These are phyloP conservation scores for Azorinus chamasolen DNA, from an alignment of 2,888 invertebrate genomes.

Conservation along the genomic window DNA sequence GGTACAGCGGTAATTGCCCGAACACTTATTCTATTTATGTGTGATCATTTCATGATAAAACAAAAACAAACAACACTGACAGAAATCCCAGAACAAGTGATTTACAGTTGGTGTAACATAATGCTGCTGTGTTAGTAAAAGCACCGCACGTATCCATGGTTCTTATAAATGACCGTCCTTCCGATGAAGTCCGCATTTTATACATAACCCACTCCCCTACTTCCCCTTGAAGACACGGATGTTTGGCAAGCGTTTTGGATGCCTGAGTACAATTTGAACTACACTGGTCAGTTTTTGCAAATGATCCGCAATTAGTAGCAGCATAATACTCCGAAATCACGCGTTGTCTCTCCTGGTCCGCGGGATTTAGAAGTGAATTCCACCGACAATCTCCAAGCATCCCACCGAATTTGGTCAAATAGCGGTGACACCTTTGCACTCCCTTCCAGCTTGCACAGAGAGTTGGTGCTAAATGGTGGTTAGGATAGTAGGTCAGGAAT, in stretches of 20 bases:
- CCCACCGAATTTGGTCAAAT: conserved; percentile 59
- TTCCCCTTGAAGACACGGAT: conserved; percentile 67
- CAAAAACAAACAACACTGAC: too few species aligned
- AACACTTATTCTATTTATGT: too few species aligned
- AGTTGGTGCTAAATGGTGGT: conserved; percentile 46
- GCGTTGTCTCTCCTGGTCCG: conserved; percentile 18
- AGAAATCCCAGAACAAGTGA: too few species aligned
- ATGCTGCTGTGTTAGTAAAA: too few species aligned
- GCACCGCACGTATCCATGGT: too few species aligned
- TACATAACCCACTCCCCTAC: conserved; percentile 60
- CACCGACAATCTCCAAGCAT: conserved; percentile 60
- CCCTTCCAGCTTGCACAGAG: conserved; percentile 68
- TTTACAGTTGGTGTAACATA: too few species aligned
- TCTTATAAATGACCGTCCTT: too few species aligned
- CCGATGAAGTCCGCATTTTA: too few species aligned
- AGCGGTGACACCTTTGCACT: conserved; percentile 62
- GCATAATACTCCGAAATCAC: conserved; percentile 14
- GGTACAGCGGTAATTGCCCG: too few species aligned
- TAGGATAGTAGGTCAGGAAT: conserved; percentile 68
- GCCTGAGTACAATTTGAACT: conserved; percentile 57
- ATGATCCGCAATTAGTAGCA: conserved; percentile 43
- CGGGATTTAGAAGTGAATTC: conserved; percentile 46
- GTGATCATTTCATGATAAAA: too few species aligned
- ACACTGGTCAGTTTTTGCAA: conserved; percentile 23
- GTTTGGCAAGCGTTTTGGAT: conserved; percentile 41